phyloP scores from a whole-genome alignment of 2,888 invertebrate species.

The Nomada fabriciana region DNA sequence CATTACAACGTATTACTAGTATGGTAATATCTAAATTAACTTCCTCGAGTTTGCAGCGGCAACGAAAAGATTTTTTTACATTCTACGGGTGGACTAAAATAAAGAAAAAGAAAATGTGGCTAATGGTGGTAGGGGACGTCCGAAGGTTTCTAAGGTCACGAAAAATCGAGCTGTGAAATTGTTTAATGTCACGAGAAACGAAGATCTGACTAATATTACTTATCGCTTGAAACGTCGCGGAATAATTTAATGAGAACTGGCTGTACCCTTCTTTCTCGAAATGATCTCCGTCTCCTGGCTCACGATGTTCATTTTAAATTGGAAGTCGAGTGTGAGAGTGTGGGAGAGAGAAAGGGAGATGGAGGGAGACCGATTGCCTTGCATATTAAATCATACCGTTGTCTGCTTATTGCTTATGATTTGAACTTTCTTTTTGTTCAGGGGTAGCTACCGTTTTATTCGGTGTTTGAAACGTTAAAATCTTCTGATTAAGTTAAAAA shows the following conservation, averaged over 20 bases:
- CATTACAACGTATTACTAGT: no score
- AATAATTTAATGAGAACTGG: conserved; percentile 53
- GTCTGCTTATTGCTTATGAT: background rate
- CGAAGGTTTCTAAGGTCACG: background rate
- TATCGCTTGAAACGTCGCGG: conserved; percentile 41
- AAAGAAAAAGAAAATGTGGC: background rate
- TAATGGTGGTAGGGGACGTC: background rate
- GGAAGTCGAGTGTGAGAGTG: conserved; percentile 17
- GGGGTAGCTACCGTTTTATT: background rate
- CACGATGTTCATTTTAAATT: conserved; percentile 29
- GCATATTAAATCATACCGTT: conserved; percentile 32
- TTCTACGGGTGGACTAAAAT: background rate
- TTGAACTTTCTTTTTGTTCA: background rate
- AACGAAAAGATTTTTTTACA: background rate
- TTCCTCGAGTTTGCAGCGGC: no score
- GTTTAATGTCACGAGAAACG: conserved; percentile 47
- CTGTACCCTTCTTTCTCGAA: conserved; percentile 17
- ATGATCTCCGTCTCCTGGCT: conserved; percentile 5
- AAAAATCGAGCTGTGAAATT: conserved; percentile 23
- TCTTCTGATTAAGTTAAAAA: conserved; percentile 8
- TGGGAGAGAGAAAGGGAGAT: background rate
- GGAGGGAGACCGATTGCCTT: conserved; percentile 1
- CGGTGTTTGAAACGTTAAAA: background rate
- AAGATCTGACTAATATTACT: conserved; percentile 38
- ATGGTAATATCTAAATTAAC: no score